Percentiles rank a stretch among this genome's conserved stretches.
Evolutionary conservation across 2,888 invertebrate species (phyloP).

Genomic region (Leptinotarsa rubiginosa): DNA sequence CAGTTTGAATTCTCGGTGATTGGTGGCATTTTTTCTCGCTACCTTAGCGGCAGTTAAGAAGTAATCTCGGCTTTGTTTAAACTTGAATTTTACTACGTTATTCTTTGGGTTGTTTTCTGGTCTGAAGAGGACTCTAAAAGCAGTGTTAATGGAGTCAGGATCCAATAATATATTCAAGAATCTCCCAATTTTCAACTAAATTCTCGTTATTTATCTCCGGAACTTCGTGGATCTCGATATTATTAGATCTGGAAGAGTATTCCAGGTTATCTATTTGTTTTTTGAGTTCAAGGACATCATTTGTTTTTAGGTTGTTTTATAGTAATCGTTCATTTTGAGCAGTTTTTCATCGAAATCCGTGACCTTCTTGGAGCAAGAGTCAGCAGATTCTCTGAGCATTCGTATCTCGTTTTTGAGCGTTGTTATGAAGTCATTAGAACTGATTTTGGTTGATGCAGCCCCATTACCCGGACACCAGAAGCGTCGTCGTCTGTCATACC

Average conservation of each 20-base stretch:
- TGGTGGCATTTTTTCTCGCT: conserved; percentile 20
- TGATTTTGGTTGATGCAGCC: neutral
- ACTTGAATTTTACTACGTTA: too few species aligned
- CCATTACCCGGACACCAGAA: too few species aligned
- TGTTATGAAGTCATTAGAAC: neutral
- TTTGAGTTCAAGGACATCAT: neutral
- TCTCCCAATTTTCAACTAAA: too few species aligned
- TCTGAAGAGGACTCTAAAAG: too few species aligned
- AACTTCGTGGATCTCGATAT: too few species aligned
- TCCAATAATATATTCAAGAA: too few species aligned
- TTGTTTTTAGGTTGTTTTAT: conserved; percentile 15
- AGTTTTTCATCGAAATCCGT: conserved; percentile 23
- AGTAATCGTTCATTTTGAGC: conserved; percentile 17
- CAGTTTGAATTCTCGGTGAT: conserved; percentile 28
- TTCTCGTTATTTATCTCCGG: too few species aligned
- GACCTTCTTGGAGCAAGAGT: conserved; percentile 27
- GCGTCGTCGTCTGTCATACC: conserved; percentile 2
- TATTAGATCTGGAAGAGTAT: too few species aligned
- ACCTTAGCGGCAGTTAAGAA: conserved; percentile 27
- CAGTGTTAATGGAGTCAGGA: too few species aligned
- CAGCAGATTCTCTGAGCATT: conserved; percentile 25
- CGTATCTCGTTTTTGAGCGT: neutral
- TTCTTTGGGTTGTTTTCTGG: too few species aligned
- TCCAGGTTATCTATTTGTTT: conserved; percentile 20
- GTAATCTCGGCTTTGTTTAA: conserved; percentile 27